Base-by-base conservation (phyloP, 2,113 vertebrate species). In the Cottus gobio region DNA sequence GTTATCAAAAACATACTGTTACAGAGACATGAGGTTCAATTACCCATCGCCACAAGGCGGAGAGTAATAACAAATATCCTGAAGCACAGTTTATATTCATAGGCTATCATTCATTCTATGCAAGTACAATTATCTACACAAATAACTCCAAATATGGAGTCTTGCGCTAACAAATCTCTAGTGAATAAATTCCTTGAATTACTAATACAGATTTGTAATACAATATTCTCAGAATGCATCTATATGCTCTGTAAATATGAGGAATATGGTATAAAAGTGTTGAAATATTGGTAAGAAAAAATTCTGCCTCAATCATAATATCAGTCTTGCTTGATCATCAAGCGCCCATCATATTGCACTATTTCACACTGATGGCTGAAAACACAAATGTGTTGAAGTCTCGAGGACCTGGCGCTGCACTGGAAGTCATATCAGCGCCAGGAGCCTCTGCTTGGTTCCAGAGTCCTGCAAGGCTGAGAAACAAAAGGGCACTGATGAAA, bases 81-180 rank as follows among this genome's bases (percentile, higher is more conserved):
- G 94, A 95, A 96, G 94, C 89, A 96, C 94, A 96, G 93, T 94
- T 95, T 90, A 93, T 94, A 95, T 89, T 93, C 94, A 94, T 95
- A 93, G 61, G 90, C 90, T 95, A 95, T 96, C 94, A 96, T 94
- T 95, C 93, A 94, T 93, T 84, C 90, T 93, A 91, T 95, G 94
- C 94, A 94, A 94, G 95, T 94, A 96, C 94, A 94, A 86, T 95
- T 93, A 94, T 93, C 89, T 96, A 96, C 92, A 96, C 95, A 95
- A 83, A 95, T 87, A 80, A 91, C 95, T 93, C 93, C 92, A 91
- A 88, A 93, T 90, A 90, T 88, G 91, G 91, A 94, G 94, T 91
- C 92, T 93, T 95, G 95, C 94, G 93, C 91, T 89, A 92, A 87
- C 90, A 95, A 92, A 94, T 94, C 93, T 83, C 70, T 93, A 93